Evolutionary conservation across 2,797 vertebrate genomes (phyloP), one percentile per base, ranked within the genome.

Genomic region (Chelidonichthys spinosus): DNA sequence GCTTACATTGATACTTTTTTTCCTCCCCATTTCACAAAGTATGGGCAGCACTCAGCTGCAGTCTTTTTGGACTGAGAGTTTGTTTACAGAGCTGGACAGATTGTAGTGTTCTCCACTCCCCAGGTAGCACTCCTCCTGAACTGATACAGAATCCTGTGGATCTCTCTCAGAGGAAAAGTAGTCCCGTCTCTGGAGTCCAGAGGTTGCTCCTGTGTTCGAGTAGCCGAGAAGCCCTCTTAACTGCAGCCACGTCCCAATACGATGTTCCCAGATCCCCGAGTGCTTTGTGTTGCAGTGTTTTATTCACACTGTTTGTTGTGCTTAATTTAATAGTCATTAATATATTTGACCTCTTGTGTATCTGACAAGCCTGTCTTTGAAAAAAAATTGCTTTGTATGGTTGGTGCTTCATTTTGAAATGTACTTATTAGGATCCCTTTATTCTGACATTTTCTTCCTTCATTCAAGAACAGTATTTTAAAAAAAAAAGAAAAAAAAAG

Each of bases 281-380:
- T 92, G 91, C 90, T 92, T 90, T 93, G 91, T 93, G 92, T 92
- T 90, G 90, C 89, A 91, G 91, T 92, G 91, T 93, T 92, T 94
- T 91, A 89, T 92, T 92, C 89, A 89, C 94, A 92, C 92, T 91
- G 90, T 93, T 94, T 93, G 93, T 93, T 91, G 92, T 95, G 93
- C 92, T 95, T 95, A 93, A 95, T 95, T 95, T 96, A 95, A 95
- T 94, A 94, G 90, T 95, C 92, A 91, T 95, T 96, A 95, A 95
- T 95, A 96, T 95, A 95, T 95, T 96, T 95, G 92, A 93, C 89
- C 90, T 93, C 88, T 93, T 93, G 92, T 94, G 90, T 93, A 91
- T 93, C 88, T 89, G 92, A 93, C 81, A 83, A 87, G 89, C 91
- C 81, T 91, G 92, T 94, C 83, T 91, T 92, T 94, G 90, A 84